Conservation (phyloP, 2,797 vertebrate species). For the Poeciliopsis infans region DNA sequence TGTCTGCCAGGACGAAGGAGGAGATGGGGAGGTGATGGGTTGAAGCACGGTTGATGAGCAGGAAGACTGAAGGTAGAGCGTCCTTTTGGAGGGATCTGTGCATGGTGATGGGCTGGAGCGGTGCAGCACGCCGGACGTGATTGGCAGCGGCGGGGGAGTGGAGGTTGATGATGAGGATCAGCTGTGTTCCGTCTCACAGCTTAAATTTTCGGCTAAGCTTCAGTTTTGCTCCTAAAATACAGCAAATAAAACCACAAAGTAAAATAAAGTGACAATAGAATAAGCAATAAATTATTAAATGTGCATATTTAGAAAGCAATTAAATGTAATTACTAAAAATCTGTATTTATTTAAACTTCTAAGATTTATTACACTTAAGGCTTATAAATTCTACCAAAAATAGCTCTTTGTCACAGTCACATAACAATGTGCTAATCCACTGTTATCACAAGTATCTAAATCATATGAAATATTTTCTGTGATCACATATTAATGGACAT, state of each 20-base stretch:
- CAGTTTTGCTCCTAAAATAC: neutral
- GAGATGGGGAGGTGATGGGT: too few species aligned
- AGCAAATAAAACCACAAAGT: neutral
- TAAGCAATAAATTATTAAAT: neutral
- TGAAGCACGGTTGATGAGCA: too few species aligned
- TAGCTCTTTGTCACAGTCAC: neutral
- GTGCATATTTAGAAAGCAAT: neutral
- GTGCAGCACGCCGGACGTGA: too few species aligned
- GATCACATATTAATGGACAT: neutral
- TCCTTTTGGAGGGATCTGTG: too few species aligned
- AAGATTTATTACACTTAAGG: neutral
- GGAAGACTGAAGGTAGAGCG: too few species aligned
- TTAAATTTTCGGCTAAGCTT: too few species aligned
- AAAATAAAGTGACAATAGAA: neutral
- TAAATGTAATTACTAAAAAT: neutral
- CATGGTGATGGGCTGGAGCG: too few species aligned
- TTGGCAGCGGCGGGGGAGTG: too few species aligned
- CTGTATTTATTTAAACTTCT: neutral
- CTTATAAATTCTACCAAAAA: neutral
- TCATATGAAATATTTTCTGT: slow-evolving; percentile 21
- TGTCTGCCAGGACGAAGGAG: too few species aligned
- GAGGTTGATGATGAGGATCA: too few species aligned
- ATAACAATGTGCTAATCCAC: slow-evolving; percentile 16
- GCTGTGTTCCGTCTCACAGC: too few species aligned
- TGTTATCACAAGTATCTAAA: slow-evolving; percentile 31